Evolutionary conservation across 2,113 vertebrate species (phyloP).

Genomic region (Aegotheles bennettii): DNA sequence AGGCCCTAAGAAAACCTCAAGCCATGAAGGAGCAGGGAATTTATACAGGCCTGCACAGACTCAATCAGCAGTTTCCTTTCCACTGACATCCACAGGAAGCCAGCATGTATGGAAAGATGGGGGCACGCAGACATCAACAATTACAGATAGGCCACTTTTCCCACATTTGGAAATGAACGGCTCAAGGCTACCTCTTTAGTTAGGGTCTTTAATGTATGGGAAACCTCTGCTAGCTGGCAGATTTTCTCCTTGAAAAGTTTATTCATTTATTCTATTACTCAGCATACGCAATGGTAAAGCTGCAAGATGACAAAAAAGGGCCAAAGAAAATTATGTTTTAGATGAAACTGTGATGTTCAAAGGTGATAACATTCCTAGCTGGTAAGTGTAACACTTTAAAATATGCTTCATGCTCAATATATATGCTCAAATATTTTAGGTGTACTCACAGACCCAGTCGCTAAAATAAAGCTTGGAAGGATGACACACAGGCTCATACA

Average conservation of each 20-base stretch:
- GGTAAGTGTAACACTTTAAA: background rate
- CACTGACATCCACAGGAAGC: constrained; percentile 57
- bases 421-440: background rate
- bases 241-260: background rate
- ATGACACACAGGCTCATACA: background rate
- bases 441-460: background rate
- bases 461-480: background rate
- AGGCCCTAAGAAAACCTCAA: constrained; percentile 47
- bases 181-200: constrained; percentile 10
- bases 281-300: background rate
- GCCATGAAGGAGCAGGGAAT: constrained; percentile 48
- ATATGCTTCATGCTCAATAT: background rate
- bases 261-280: constrained; percentile 21
- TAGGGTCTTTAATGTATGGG: background rate
- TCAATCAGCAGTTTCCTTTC: constrained; percentile 64
- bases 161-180: constrained; percentile 44
- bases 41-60: constrained; percentile 56
- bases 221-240: background rate
- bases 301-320: background rate
- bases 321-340: constrained; percentile 9
- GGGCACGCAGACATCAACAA: constrained; percentile 42
- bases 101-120: constrained; percentile 48
- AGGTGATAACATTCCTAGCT: background rate
- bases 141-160: constrained; percentile 40
- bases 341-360: background rate